phyloP scores from a whole-genome alignment of 2,113 vertebrate species.

The Xiphorhynchus elegans region DNA sequence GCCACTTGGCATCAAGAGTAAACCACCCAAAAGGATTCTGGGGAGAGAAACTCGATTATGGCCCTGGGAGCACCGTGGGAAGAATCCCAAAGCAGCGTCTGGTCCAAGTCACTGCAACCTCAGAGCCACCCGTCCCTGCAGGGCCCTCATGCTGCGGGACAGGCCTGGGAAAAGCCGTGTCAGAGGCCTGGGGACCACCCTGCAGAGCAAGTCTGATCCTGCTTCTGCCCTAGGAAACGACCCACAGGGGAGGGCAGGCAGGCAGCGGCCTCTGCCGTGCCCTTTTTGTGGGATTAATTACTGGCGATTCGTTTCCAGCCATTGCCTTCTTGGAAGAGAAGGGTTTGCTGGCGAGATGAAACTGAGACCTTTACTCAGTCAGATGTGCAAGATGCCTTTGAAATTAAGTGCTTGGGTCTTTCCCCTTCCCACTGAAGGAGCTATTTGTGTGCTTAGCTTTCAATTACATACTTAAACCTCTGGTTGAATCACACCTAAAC shows the following conservation, averaged over 20 bases:
- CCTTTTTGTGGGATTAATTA: background rate
- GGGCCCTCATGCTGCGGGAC: rapidly evolving
- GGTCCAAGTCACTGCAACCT: background rate
- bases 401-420: background rate
- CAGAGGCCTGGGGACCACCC: background rate
- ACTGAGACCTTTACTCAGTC: background rate
- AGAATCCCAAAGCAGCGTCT: background rate
- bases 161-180: rapidly evolving
- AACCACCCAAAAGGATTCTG: background rate
- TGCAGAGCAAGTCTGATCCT: background rate
- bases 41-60: background rate
- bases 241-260: background rate
- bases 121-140: background rate
- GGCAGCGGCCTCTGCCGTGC: background rate
- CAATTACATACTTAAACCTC: background rate
- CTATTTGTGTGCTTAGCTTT: background rate
- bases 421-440: background rate
- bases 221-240: background rate
- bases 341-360: background rate
- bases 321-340: background rate
- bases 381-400: background rate
- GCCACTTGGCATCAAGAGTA: background rate
- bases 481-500: background rate
- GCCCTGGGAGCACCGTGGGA: background rate
- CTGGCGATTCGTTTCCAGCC: background rate